Evolutionary conservation across 1,140 invertebrate genomes (phyloP).

Genomic region (Heterodera schachtii): DNA sequence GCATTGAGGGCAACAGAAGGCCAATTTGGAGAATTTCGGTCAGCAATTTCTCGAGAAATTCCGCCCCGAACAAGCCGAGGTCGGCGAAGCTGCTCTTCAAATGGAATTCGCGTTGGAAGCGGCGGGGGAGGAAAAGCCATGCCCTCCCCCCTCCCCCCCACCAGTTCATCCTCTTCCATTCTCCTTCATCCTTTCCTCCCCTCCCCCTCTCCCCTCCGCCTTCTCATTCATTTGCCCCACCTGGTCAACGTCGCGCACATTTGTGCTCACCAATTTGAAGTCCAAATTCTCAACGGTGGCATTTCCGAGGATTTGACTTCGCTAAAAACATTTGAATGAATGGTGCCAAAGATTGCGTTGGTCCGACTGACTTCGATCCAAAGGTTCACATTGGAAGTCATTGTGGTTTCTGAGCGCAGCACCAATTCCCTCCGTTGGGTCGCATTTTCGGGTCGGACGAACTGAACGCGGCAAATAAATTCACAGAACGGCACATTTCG

Average conservation of each 20-base stretch:
- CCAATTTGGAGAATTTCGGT: conserved; percentile 65
- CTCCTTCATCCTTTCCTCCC: too few relatives aligned
- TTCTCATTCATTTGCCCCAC: conserved; percentile 20
- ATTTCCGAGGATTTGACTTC: conserved; percentile 36
- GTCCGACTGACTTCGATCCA: conserved; percentile 47
- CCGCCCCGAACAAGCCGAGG: conserved; percentile 63
- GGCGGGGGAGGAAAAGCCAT: too few relatives aligned
- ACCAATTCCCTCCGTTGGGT: conserved; percentile 40
- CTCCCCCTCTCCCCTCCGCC: too few relatives aligned
- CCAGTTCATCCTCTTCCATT: too few relatives aligned
- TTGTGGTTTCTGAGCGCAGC: conserved; percentile 59
- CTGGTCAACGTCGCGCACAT: conserved; percentile 62
- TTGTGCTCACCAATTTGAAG: conserved; percentile 59
- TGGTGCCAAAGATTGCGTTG: neutral
- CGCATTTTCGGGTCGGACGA: conserved; percentile 33
- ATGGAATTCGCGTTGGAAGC: neutral
- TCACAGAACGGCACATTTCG: too few relatives aligned
- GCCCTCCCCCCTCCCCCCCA: too few relatives aligned
- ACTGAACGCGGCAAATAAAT: too few relatives aligned
- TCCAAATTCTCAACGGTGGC: conserved; percentile 63
- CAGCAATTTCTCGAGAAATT: conserved; percentile 63
- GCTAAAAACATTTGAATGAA: neutral
- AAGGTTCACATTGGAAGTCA: conserved; percentile 63
- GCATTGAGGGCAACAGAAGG: conserved; percentile 61
- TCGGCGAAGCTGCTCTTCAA: conserved; percentile 51